Conservation (phyloP, 2,888 invertebrate genomes). For the Melangyna quadrimaculata region DNA sequence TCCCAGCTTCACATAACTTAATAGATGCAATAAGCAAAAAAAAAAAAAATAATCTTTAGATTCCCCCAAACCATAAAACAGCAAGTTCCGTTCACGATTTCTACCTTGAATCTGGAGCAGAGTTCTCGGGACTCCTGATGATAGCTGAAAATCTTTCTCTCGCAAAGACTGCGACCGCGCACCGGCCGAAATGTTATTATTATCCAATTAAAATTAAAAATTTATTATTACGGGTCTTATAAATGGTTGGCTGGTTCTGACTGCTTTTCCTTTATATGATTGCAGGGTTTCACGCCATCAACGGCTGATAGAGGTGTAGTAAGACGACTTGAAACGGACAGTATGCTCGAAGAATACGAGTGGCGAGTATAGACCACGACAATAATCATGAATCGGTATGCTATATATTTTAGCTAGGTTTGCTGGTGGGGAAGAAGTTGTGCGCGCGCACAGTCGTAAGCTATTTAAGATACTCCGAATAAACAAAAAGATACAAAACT, state of each 20-base stretch:
- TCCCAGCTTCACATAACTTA: conserved; percentile 20
- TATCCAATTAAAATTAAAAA: conserved; percentile 72
- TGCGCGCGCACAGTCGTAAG: not conserved
- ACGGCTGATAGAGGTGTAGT: conserved; percentile 27
- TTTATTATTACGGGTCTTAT: conserved; percentile 60
- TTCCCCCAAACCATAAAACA: conserved; percentile 9
- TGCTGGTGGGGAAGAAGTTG: not conserved
- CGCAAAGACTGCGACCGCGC: not conserved
- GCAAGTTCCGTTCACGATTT: conserved; percentile 48
- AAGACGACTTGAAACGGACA: not conserved
- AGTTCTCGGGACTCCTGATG: not conserved
- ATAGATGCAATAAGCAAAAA: conserved; percentile 10
- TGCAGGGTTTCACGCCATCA: conserved; percentile 69
- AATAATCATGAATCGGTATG: conserved; percentile 64
- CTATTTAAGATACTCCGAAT: conserved; percentile 7
- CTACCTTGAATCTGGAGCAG: conserved; percentile 54
- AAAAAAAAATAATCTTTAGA: conserved; percentile 15
- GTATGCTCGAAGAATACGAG: not conserved
- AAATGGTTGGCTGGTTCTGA: conserved; percentile 58
- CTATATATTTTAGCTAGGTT: conserved; percentile 29
- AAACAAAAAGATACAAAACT: conserved; percentile 48
- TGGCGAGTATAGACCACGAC: conserved; percentile 7
- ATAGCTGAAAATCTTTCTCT: conserved; percentile 24
- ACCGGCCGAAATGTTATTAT: conserved; percentile 61
- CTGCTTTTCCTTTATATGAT: conserved; percentile 50